Conservation (phyloP, 2,888 invertebrate genomes). For the Acrobasis suavella region DNA sequence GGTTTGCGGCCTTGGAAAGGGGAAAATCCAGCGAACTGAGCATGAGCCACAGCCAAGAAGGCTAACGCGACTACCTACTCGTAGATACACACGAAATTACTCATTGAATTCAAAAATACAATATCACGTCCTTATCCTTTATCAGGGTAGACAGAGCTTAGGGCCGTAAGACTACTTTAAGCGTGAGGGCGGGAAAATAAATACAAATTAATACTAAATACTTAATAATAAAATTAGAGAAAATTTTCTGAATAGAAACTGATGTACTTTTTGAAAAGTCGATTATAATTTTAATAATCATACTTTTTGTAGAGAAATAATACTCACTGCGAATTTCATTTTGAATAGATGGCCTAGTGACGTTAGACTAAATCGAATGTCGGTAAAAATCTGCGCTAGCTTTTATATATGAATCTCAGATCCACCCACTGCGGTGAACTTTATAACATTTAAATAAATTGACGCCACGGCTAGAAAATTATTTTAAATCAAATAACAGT, state of each 20-base stretch:
- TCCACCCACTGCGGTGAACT: constrained; percentile 68
- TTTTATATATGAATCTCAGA: constrained; percentile 66
- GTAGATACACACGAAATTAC: constrained; percentile 30
- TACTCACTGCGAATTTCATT: constrained; percentile 36
- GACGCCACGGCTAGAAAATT: constrained; percentile 51
- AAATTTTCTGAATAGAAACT: too few relatives aligned
- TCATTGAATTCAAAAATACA: constrained; percentile 12
- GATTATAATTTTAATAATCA: constrained; percentile 3
- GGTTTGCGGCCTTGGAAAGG: constrained; percentile 20
- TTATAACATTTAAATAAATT: constrained; percentile 75
- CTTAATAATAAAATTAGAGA: too few relatives aligned
- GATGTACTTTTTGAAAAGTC: too few relatives aligned
- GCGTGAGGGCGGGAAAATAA: too few relatives aligned
- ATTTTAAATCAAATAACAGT: constrained; percentile 46
- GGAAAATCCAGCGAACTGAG: constrained; percentile 41
- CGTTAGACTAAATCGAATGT: constrained; percentile 75
- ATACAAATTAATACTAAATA: too few relatives aligned
- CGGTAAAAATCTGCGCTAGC: constrained; percentile 67
- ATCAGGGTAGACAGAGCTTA: too few relatives aligned
- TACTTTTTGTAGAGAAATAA: constrained; percentile 5
- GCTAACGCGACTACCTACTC: constrained; percentile 57
- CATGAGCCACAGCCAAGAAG: constrained; percentile 52
- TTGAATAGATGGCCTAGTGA: constrained; percentile 53
- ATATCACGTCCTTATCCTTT: too few relatives aligned
- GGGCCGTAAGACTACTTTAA: too few relatives aligned